phyloP scores from a whole-genome alignment of 2,113 vertebrate genomes.

The Indri indri region DNA sequence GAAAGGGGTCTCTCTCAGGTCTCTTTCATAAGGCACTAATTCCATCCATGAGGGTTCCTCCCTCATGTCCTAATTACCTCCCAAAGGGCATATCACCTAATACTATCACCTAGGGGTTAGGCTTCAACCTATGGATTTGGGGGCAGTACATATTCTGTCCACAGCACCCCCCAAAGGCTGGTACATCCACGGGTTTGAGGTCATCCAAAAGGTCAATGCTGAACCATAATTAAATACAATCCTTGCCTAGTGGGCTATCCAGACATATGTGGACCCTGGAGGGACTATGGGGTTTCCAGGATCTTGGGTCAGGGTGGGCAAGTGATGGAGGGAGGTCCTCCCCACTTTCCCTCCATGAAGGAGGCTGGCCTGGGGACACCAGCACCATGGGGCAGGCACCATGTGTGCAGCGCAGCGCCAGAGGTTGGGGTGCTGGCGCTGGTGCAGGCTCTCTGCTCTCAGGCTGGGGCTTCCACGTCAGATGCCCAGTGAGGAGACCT shows the following conservation, averaged over 20 bases:
- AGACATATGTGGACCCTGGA: background rate
- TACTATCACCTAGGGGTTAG: background rate
- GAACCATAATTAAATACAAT: background rate
- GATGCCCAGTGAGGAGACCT: background rate
- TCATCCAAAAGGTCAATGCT: background rate
- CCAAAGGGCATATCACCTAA: background rate
- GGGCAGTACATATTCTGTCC: background rate
- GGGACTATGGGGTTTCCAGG: background rate
- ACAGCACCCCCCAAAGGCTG: background rate
- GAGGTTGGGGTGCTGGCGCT: background rate
- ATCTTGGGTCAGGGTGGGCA: background rate
- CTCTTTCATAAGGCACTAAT: background rate
- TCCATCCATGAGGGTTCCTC: background rate
- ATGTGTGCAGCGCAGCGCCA: background rate
- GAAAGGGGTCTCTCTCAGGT: background rate
- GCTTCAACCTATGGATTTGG: background rate
- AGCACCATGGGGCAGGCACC: background rate
- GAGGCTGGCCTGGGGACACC: too few species aligned
- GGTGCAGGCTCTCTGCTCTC: background rate
- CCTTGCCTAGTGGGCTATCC: background rate
- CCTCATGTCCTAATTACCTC: background rate
- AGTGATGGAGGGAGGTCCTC: background rate
- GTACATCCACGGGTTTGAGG: background rate
- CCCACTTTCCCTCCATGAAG: background rate
- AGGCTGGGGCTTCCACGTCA: background rate